Conservation (phyloP, 2,113 vertebrate genomes). For the Cacatua alba region DNA sequence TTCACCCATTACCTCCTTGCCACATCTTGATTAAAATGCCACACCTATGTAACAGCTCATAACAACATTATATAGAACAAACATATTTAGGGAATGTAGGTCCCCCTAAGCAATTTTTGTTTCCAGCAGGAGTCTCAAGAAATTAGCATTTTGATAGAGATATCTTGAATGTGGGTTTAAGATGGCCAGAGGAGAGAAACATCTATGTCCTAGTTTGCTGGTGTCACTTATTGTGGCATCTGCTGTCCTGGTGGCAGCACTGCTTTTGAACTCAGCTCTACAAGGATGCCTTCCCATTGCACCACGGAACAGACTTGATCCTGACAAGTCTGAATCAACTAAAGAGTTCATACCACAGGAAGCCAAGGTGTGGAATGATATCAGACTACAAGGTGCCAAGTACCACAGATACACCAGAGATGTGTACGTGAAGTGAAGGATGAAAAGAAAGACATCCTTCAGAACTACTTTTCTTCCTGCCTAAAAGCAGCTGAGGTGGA, state of each 20-base stretch:
- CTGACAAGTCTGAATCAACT: not conserved
- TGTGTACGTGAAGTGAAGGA: not conserved
- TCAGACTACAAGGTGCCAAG: not conserved
- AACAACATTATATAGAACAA: not conserved
- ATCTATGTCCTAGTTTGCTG: not conserved
- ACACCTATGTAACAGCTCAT: not conserved
- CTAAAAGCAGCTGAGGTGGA: not conserved
- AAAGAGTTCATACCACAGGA: not conserved
- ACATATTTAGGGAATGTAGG: not conserved
- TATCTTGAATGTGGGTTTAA: not conserved
- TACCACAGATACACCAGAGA: not conserved
- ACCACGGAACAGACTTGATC: not conserved
- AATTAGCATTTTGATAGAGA: not conserved
- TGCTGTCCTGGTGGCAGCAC: not conserved
- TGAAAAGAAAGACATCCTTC: not conserved
- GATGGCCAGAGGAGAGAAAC: not conserved
- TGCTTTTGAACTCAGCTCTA: not conserved
- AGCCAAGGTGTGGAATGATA: not conserved
- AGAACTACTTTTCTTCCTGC: not conserved
- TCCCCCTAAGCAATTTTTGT: not conserved
- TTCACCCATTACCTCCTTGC: not conserved
- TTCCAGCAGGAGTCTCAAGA: not conserved
- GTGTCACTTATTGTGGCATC: rapidly evolving
- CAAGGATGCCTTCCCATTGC: not conserved
- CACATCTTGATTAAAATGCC: slow-evolving; percentile 7